phyloP scores from a whole-genome alignment of 2,113 vertebrate species.

The Gambusia affinis region DNA sequence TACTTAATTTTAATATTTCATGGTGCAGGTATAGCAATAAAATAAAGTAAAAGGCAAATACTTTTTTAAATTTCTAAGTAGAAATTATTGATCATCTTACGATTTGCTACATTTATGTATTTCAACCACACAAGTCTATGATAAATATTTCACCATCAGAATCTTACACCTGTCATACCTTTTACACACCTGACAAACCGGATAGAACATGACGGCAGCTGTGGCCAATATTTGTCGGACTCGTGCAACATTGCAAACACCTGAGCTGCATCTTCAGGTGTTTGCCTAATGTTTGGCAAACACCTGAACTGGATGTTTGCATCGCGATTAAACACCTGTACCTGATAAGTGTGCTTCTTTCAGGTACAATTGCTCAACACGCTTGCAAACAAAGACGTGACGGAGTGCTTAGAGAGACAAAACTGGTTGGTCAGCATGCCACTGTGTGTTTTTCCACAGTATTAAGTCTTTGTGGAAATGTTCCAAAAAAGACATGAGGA shows the following conservation, averaged over 20 bases:
- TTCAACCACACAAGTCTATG: not conserved
- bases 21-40: too few species aligned
- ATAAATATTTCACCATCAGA: not conserved
- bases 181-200: not conserved
- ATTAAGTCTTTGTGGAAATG: conserved; percentile 11
- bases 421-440: conserved; percentile 69
- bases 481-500: conserved; percentile 10
- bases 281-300: not conserved
- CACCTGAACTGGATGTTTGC: not conserved
- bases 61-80: too few species aligned
- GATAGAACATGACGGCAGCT: not conserved
- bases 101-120: not conserved
- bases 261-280: not conserved
- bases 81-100: not conserved
- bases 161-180: not conserved
- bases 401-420: not conserved
- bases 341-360: not conserved
- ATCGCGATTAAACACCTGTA: not conserved
- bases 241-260: not conserved
- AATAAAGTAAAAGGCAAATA: too few species aligned
- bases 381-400: conserved; percentile 18
- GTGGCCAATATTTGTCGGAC: not conserved
- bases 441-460: conserved; percentile 15
- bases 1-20: too few species aligned
- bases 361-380: conserved; percentile 1